Base-by-base conservation (phyloP, 2,888 invertebrate species). In the Harmothoe impar region DNA sequence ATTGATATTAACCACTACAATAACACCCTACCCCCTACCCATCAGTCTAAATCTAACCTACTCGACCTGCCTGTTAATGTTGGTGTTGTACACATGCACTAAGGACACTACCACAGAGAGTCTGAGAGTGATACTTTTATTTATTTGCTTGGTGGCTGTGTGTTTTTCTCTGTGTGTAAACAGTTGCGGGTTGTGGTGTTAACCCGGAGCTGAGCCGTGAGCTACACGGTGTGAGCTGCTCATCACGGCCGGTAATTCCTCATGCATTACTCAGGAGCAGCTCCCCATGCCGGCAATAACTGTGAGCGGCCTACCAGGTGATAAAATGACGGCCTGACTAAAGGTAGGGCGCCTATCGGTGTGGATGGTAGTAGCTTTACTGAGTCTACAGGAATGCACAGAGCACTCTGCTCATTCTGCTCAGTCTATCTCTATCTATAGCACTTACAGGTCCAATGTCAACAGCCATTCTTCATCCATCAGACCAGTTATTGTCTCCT, bases 191-290 rank as follows among this genome's bases (percentile, higher is more conserved):
- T 62, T n/a, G 62, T 62, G 23, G 62, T 20, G 62, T 62, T 62
- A 62, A 62, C 62, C 62, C 23, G 7, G 62, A 20, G 62, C 62
- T 15, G 62, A 62, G 62, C 62, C 62, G 20, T 62, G 23, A 62
- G 62, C 62, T 12, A 3, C 62, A n/a, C 20, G 62, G 62, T 62
- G 62, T 29, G 72, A 72, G 72, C 31, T 72, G 31, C 72, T 72
- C 72, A n/a, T 29, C 25, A 25, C 72, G 72, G 29, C 31, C 7
- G 25, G 29, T 72, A 72, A 72, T 72, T 72, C 72, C 72, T 72
- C 72, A 72, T 72, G 72, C 25, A 29, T 72, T 72, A 72, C 72
- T 72, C 72, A 72, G 72, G 25, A 72, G 31, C 29, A 25, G 31
- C 31, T 25, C 25, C 0, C 72, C 29, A n/a, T 20, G 3, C 31